phyloP scores from a whole-genome alignment of 2,888 invertebrate genomes.

The Andrena praecox region DNA sequence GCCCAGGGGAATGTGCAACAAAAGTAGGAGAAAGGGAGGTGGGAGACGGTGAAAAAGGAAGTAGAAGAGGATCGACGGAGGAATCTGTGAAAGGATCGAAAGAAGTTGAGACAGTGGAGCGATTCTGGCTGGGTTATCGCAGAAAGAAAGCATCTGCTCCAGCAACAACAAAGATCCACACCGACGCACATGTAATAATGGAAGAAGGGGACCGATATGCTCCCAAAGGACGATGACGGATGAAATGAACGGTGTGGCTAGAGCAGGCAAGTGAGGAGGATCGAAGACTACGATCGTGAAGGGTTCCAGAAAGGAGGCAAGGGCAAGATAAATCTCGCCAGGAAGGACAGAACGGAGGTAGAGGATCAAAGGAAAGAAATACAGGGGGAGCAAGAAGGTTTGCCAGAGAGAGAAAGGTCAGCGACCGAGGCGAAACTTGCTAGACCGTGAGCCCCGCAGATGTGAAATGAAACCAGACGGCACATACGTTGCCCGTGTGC shows the following conservation, averaged over 20 bases:
- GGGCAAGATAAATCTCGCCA: constrained; percentile 16
- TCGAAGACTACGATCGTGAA: constrained; percentile 17
- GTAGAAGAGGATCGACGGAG: constrained; percentile 16
- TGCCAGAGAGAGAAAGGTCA: constrained; percentile 75
- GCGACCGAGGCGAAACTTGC: constrained; percentile 81
- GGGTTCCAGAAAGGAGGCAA: background rate
- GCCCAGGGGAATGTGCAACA: constrained; percentile 1
- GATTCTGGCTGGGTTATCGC: background rate
- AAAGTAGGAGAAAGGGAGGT: constrained; percentile 15
- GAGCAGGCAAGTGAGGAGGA: constrained; percentile 13
- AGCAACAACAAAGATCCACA: background rate
- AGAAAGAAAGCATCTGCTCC: background rate
- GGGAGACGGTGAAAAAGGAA: constrained; percentile 15
- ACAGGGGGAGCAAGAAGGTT: constrained; percentile 45
- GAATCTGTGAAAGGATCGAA: background rate
- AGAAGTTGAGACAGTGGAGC: background rate
- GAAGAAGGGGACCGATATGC: background rate
- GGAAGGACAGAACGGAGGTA: constrained; percentile 39
- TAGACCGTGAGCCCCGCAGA: constrained; percentile 80
- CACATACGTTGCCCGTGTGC: constrained; percentile 58
- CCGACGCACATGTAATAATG: background rate
- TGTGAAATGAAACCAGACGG: constrained; percentile 72
- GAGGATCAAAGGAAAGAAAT: constrained; percentile 55
- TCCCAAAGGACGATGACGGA: background rate
- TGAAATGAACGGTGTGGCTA: constrained; percentile 2